These are phyloP conservation scores for Diloba caeruleocephala DNA, from an alignment of 2,888 invertebrate species.

Conservation along the genomic window DNA sequence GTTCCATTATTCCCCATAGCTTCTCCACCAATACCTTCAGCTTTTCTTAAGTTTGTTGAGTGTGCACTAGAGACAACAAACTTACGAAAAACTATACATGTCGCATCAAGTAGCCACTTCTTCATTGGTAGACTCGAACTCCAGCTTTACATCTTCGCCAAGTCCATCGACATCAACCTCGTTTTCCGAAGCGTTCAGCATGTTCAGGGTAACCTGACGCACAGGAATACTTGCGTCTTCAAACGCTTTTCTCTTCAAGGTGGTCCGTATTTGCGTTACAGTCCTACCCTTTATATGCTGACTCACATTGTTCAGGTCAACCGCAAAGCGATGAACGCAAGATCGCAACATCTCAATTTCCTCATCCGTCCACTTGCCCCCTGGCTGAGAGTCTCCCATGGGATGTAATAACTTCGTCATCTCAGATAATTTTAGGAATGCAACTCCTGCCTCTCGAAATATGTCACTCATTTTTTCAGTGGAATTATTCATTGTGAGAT, in stretches of 20 bases:
- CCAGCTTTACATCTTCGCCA: conserved; percentile 93
- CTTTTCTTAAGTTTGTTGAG: conserved; percentile 16
- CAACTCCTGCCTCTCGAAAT: conserved; percentile 97
- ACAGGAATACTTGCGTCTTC: conserved; percentile 95
- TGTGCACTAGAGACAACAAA: conserved; percentile 10
- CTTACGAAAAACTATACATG: conserved; percentile 33
- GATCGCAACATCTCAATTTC: conserved; percentile 45
- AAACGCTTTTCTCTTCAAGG: conserved; percentile 95
- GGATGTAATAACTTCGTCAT: conserved; percentile 97
- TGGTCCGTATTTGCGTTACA: conserved; percentile 93
- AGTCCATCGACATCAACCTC: conserved; percentile 97
- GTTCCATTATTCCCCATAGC: neutral
- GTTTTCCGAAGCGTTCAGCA: conserved; percentile 97
- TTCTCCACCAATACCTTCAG: conserved; percentile 3
- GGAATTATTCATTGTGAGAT: conserved; percentile 33
- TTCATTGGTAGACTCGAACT: conserved; percentile 93
- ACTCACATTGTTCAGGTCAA: conserved; percentile 36
- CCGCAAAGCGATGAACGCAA: conserved; percentile 43
- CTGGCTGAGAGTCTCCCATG: conserved; percentile 94
- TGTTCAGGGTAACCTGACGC: conserved; percentile 95
- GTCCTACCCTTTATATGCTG: conserved; percentile 40
- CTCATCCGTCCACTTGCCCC: conserved; percentile 62
- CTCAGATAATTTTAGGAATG: conserved; percentile 97
- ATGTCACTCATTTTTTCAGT: conserved; percentile 96
- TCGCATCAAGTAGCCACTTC: conserved; percentile 91